These are phyloP conservation scores for Scolopax bukidnonensis DNA, from an alignment of 2,797 vertebrate species.

Conservation along the genomic window DNA sequence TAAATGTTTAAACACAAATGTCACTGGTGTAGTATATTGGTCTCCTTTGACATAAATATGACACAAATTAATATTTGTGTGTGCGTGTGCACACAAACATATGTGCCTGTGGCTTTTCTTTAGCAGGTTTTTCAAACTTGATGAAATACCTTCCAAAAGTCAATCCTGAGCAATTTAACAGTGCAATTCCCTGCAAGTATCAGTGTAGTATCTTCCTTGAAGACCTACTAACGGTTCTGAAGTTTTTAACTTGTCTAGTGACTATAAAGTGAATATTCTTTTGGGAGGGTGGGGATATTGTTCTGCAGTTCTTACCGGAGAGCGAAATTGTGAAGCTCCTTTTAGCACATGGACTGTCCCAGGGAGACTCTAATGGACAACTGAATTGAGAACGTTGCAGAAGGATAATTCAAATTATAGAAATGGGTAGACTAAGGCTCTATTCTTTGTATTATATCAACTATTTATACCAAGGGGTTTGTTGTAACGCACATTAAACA, in stretches of 20 bases:
- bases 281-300: background rate
- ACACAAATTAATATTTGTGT: background rate
- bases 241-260: background rate
- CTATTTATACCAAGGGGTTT: background rate
- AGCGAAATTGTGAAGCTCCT: background rate
- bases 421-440: background rate
- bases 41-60: background rate
- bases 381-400: background rate
- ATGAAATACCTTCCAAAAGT: background rate
- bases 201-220: background rate
- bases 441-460: background rate
- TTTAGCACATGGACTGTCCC: background rate
- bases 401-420: background rate
- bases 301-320: background rate
- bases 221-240: background rate
- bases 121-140: background rate
- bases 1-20: background rate
- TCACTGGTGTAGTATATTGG: background rate
- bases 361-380: background rate
- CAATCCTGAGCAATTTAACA: background rate
- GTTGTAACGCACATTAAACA: background rate
- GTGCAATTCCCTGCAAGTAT: background rate
- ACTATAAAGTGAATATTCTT: background rate
- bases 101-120: background rate
- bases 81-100: fast-evolving